phyloP scores from a whole-genome alignment of 2,888 invertebrate genomes.

The Agrotis puta region DNA sequence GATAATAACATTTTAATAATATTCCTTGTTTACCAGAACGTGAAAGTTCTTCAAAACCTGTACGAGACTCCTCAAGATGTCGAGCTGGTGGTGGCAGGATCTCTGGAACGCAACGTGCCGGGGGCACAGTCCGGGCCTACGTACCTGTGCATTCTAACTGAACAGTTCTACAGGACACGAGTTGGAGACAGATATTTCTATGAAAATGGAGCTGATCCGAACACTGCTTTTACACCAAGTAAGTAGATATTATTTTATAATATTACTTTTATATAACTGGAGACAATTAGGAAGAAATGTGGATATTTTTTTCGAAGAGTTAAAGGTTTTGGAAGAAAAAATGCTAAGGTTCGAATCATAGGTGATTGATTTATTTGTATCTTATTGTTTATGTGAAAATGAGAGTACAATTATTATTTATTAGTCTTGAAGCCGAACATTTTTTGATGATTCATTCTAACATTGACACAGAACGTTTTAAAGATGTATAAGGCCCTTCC shows the following conservation, averaged over 20 bases:
- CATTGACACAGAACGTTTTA: too few relatives aligned
- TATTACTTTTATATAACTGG: background rate
- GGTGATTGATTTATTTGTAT: too few relatives aligned
- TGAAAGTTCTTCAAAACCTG: conserved; percentile 91
- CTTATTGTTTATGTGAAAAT: too few relatives aligned
- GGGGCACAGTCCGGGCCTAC: conserved; percentile 96
- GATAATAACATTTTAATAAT: background rate
- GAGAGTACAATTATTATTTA: too few relatives aligned
- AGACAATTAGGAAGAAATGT: too few relatives aligned
- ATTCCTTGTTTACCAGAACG: conserved; percentile 86
- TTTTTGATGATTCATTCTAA: too few relatives aligned
- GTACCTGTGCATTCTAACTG: conserved; percentile 96
- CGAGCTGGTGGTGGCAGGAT: conserved; percentile 96
- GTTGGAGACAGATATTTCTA: conserved; percentile 97
- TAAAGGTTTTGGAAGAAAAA: too few relatives aligned
- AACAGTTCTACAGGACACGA: conserved; percentile 96
- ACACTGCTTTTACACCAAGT: conserved; percentile 92
- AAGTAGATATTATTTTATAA: conserved; percentile 62
- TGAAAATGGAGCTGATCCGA: conserved; percentile 92
- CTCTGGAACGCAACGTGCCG: conserved; percentile 94
- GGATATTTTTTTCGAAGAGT: too few relatives aligned
- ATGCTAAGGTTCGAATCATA: too few relatives aligned
- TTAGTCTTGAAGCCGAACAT: too few relatives aligned
- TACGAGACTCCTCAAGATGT: conserved; percentile 95
- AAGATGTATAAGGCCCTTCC: too few relatives aligned